A percentile compares a stretch with the other conserved stretches of the same genome.
Evolutionary conservation across 2,797 vertebrate species (phyloP).

Genomic region (Sparidentex hasta): DNA sequence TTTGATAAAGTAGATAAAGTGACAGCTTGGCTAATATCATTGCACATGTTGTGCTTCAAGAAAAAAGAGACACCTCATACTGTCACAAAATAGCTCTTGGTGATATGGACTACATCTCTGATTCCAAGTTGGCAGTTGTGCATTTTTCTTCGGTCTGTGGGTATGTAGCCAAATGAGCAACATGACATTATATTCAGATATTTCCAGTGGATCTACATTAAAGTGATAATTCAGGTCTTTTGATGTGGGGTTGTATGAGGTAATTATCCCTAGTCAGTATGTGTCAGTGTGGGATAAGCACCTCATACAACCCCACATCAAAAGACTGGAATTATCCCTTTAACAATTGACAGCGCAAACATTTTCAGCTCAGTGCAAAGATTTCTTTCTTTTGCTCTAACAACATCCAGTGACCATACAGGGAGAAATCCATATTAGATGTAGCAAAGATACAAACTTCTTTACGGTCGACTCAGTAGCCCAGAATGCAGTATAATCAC

Average conservation of each 20-base stretch:
- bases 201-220: background rate
- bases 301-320: no score
- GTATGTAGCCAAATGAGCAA: conserved; percentile 7
- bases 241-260: no score
- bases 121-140: background rate
- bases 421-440: background rate
- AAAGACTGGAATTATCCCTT: no score
- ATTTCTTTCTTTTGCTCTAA: background rate
- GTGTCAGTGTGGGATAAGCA: no score
- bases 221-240: no score
- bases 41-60: background rate
- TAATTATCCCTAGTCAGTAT: no score
- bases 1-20: conserved; percentile 34
- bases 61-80: background rate
- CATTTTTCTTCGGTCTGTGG: background rate
- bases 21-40: background rate
- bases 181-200: conserved; percentile 10
- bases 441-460: conserved; percentile 2
- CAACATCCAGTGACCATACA: background rate
- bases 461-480: conserved; percentile 25
- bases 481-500: conserved; percentile 36
- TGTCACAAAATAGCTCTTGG: conserved; percentile 7
- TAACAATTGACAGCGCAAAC: conserved; percentile 5
- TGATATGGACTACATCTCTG: background rate
- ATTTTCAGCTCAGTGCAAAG: background rate